Base-by-base conservation (phyloP, 2,797 vertebrate genomes). In the Sebastes nivosus region DNA sequence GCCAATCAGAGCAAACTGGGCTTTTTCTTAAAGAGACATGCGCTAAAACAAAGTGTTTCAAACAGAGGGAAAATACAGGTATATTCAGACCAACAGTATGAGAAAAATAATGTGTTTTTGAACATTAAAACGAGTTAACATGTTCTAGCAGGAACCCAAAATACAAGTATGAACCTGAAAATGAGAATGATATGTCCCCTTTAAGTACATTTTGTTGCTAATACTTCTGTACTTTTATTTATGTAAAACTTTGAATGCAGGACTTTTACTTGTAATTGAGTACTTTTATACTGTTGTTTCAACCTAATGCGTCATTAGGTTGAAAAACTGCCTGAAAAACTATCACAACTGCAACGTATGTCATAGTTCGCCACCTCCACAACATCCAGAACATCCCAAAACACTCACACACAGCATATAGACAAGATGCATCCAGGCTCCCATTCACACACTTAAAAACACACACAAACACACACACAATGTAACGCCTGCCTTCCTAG, bases 401-500 rank as follows among this genome's bases (percentile, higher is more conserved):
- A 59, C 3, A 29, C 55, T 36, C 68, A 46, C 67, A 67, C 25
- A 36, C 72, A 54, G 46, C 32, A 4, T 5, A 29, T 5, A 69
- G 50, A 59, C n/a, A 25, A 30, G 29, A 52, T 22, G 24, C 13
- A 65, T 34, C 29, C 25, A 71, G 34, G 10, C 18, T 74, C 29
- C 63, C 54, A 24, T 42, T 38, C 57, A 32, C 42, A 69, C 46
- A 55, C 61, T 29, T 29, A 42, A 54, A 30, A 29, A 46, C 18
- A 27, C 25, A 67, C 34, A 69, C 29, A 29, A 14, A 34, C 34
- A 69, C 29, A 36, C 27, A 34, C 36, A 72, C 30, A 60, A 57
- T 55, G 24, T 20, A 66, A 46, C 30, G 50, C 46, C 74, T 72
- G 50, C 80, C 76, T 75, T 79, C 66, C 73, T 25, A 13, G 46